These are phyloP conservation scores for Micrastur ruficollis DNA, from an alignment of 2,797 vertebrate genomes.

Conservation along the genomic window DNA sequence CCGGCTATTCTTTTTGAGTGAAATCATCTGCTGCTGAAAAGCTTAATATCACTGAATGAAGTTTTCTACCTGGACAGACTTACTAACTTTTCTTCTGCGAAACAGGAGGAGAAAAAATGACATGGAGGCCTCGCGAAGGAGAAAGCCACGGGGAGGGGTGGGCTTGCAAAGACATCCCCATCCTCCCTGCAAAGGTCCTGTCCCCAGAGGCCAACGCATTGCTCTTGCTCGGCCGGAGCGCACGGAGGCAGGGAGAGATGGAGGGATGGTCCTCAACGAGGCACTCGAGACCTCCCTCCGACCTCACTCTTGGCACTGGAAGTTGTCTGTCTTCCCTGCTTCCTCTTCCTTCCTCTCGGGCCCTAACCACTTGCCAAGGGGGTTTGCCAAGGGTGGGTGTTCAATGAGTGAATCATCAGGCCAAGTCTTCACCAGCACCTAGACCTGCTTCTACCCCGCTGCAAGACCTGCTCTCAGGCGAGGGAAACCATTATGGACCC, in stretches of 20 bases:
- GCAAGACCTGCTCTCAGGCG: neutral
- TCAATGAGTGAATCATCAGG: neutral
- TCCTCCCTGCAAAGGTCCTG: neutral
- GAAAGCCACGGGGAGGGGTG: neutral
- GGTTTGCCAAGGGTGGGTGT: neutral
- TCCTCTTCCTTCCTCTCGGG: neutral
- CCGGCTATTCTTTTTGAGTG: neutral
- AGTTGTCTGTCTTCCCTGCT: neutral
- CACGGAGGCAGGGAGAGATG: fast-evolving
- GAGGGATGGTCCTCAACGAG: neutral
- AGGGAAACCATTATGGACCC: neutral
- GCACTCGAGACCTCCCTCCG: fast-evolving
- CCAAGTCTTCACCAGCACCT: neutral
- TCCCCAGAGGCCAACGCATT: fast-evolving
- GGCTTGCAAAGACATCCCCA: neutral
- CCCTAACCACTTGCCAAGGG: neutral
- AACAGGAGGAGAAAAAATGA: neutral
- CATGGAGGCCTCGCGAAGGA: neutral
- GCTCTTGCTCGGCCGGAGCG: neutral
- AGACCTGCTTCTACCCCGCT: neutral
- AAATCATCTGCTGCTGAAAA: neutral
- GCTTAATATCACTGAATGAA: neutral
- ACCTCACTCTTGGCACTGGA: neutral
- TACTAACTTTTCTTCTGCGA: neutral
- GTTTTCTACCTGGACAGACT: neutral